These are phyloP conservation scores for Crocallis elinguaria DNA, from an alignment of 2,888 invertebrate genomes.

Conservation along the genomic window DNA sequence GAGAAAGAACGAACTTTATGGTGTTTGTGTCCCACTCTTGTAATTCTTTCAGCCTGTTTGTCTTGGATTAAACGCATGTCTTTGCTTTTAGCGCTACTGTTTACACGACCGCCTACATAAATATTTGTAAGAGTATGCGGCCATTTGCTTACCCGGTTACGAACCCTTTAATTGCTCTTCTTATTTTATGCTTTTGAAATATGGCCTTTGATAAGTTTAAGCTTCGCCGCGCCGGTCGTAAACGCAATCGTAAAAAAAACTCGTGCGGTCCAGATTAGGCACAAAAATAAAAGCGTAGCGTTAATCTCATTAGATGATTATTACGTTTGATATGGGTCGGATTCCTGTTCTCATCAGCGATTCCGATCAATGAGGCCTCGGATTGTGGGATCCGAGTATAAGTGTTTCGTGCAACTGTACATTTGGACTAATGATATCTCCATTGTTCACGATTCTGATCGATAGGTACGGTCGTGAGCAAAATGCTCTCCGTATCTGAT, in stretches of 20 bases:
- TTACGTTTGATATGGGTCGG: slow-evolving; percentile 62
- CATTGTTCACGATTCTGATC: slow-evolving; percentile 80
- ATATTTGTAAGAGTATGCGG: slow-evolving; percentile 74
- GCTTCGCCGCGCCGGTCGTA: slow-evolving; percentile 62
- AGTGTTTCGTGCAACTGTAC: slow-evolving; percentile 75
- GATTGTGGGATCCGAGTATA: slow-evolving; percentile 60
- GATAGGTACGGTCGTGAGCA: slow-evolving; percentile 63
- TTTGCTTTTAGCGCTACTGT: slow-evolving; percentile 82
- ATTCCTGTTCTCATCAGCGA: slow-evolving; percentile 53
- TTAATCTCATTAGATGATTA: slow-evolving; percentile 63
- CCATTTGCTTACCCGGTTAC: slow-evolving; percentile 72
- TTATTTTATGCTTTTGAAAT: slow-evolving; percentile 75
- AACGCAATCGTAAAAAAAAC: slow-evolving; percentile 61
- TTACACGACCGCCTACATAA: slow-evolving; percentile 73
- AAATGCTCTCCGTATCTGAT: slow-evolving; percentile 44
- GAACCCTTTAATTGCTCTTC: slow-evolving; percentile 77
- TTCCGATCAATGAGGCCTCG: slow-evolving; percentile 60
- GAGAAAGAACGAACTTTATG: slow-evolving; percentile 62
- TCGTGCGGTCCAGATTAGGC: slow-evolving; percentile 56
- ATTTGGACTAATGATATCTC: slow-evolving; percentile 72
- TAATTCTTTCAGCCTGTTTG: slow-evolving; percentile 80
- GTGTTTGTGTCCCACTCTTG: slow-evolving; percentile 73
- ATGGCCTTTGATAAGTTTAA: slow-evolving; percentile 67
- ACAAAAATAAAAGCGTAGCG: slow-evolving; percentile 53
- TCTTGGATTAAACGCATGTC: slow-evolving; percentile 81